Conservation (phyloP, 2,113 vertebrate genomes). For the Tiliqua scincoides region DNA sequence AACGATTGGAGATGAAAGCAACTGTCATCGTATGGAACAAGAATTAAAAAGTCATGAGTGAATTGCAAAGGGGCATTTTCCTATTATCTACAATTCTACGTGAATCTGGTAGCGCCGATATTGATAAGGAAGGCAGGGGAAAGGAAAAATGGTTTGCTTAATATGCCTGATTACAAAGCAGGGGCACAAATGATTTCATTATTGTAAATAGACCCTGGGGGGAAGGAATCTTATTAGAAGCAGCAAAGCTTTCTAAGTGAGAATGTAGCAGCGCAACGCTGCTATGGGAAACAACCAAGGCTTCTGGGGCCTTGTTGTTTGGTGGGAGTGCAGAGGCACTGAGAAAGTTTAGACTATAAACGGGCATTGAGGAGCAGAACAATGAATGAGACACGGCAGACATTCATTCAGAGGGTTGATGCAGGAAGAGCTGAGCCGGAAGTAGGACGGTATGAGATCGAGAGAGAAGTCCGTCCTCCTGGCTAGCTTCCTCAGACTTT, state of each 20-base stretch:
- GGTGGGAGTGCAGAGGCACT: no score
- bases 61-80: constrained; percentile 48
- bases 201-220: constrained; percentile 49
- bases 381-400: no score
- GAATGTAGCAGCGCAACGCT: no score
- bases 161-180: constrained; percentile 54
- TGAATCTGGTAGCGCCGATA: constrained; percentile 53
- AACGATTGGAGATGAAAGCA: constrained; percentile 37
- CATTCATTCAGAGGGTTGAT: no score
- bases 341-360: no score
- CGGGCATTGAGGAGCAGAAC: no score
- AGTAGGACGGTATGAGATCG: no score
- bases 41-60: constrained; percentile 54
- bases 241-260: constrained; percentile 37
- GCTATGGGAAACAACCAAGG: no score
- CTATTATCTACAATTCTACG: constrained; percentile 12
- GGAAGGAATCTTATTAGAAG: constrained; percentile 39
- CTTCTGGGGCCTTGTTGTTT: no score
- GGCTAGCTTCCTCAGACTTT: no score
- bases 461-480: no score
- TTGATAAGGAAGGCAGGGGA: constrained; percentile 51
- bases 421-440: no score
- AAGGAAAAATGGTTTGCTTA: constrained; percentile 65
- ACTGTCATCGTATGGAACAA: constrained; percentile 37
- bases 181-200: constrained; percentile 33